Evolutionary conservation across 2,113 vertebrate genomes (phyloP).

Genomic region (Prunella fulvescens): DNA sequence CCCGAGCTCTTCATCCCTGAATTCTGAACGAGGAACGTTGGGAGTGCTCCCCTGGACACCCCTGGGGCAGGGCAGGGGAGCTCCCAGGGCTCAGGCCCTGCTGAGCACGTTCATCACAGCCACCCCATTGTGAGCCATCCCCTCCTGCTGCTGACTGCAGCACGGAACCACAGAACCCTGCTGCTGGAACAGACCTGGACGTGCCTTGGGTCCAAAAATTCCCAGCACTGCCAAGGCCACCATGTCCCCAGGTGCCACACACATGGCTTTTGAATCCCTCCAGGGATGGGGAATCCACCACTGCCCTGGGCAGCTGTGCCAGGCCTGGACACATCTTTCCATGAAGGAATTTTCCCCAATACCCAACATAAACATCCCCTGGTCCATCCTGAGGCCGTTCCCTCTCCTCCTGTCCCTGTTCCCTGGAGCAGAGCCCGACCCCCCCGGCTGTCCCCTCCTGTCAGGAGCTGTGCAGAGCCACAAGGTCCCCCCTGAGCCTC

Average conservation of each 20-base stretch:
- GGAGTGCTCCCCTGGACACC: accelerated
- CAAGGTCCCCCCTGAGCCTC: not conserved
- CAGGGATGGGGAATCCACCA: not conserved
- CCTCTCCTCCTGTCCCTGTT: not conserved
- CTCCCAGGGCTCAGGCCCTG: not conserved
- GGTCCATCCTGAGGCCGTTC: accelerated
- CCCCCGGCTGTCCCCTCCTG: not conserved
- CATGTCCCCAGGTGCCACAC: not conserved
- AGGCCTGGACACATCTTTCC: not conserved
- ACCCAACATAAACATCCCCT: accelerated
- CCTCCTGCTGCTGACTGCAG: not conserved
- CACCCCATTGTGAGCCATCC: accelerated
- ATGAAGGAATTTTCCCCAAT: not conserved
- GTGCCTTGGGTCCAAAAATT: accelerated
- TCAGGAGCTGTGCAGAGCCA: not conserved
- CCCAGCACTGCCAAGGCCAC: not conserved
- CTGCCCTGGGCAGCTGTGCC: not conserved
- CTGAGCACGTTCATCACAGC: accelerated
- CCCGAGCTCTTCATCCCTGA: not conserved
- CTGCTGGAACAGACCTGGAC: not conserved
- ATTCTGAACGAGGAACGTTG: accelerated
- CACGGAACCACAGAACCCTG: accelerated
- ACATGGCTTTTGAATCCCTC: accelerated
- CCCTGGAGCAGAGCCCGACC: not conserved
- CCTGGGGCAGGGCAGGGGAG: accelerated